Percentiles rank a stretch among this genome's conserved stretches.
Evolutionary conservation across 1,140 invertebrate genomes (phyloP).

Genomic region (Pararge aegeria): DNA sequence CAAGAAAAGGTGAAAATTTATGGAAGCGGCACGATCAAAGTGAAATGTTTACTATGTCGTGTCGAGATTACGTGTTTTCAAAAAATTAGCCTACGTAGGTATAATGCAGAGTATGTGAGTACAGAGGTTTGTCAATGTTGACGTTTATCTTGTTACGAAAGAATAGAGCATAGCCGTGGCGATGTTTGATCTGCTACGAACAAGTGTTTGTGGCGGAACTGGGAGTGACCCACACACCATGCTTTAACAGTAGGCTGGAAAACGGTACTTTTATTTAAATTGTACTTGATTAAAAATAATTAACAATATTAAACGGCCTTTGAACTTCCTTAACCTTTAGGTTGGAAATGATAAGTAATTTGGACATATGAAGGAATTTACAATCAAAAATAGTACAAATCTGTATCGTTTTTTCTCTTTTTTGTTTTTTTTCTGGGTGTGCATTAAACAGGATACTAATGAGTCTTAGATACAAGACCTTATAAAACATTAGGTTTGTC

Average conservation of each 20-base stretch:
- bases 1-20: slow-evolving; percentile 50
- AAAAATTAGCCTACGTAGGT: slow-evolving; percentile 56
- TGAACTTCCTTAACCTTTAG: too few relatives aligned
- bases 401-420: too few relatives aligned
- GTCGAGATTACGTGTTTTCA: slow-evolving; percentile 63
- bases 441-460: too few relatives aligned
- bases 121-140: slow-evolving; percentile 60
- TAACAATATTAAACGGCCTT: too few relatives aligned
- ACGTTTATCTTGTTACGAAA: slow-evolving; percentile 47
- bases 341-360: too few relatives aligned
- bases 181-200: slow-evolving; percentile 19
- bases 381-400: too few relatives aligned
- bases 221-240: slow-evolving; percentile 4
- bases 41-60: slow-evolving; percentile 43
- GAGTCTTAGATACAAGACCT: too few relatives aligned
- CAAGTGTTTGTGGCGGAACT: slow-evolving; percentile 15
- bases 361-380: too few relatives aligned
- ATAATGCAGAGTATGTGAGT: slow-evolving; percentile 45
- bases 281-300: too few relatives aligned
- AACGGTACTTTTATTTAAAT: slow-evolving; percentile 1
- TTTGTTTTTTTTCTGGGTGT: too few relatives aligned
- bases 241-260: slow-evolving; percentile 6
- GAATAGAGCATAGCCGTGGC: slow-evolving; percentile 30
- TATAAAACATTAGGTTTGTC: too few relatives aligned
- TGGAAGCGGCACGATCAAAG: slow-evolving; percentile 54